phyloP scores from a whole-genome alignment of 2,888 invertebrate species.

The Nomada ruficornis region DNA sequence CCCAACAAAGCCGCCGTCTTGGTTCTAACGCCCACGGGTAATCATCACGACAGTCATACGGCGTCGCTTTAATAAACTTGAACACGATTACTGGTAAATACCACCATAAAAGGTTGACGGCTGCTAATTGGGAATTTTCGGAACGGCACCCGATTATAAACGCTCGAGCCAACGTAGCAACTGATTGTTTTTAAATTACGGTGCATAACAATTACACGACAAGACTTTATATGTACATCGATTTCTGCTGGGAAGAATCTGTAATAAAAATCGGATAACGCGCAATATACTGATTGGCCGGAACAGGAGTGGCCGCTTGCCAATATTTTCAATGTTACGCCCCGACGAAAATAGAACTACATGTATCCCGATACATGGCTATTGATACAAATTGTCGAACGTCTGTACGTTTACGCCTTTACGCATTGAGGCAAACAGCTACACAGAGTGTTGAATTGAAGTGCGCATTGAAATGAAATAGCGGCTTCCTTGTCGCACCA shows the following conservation, averaged over 20 bases:
- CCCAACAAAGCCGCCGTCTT: conserved; percentile 18
- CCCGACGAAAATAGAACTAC: conserved; percentile 41
- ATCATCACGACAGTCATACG: neutral
- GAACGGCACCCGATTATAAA: neutral
- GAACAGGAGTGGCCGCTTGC: conserved; percentile 42
- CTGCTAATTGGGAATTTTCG: neutral
- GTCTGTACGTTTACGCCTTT: neutral
- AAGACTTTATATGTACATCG: neutral
- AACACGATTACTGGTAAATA: neutral
- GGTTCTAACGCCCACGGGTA: conserved; percentile 12
- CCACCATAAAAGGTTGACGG: neutral
- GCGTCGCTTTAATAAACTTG: neutral
- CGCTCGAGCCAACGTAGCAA: neutral
- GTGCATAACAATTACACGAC: neutral
- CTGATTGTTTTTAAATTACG: neutral
- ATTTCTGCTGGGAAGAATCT: neutral
- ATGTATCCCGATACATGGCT: neutral
- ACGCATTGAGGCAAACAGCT: neutral
- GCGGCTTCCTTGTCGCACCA: conserved; percentile 32
- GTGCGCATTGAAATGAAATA: conserved; percentile 34
- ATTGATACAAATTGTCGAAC: conserved; percentile 17
- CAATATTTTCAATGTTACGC: conserved; percentile 50
- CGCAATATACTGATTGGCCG: conserved; percentile 9
- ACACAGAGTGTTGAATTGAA: conserved; percentile 35
- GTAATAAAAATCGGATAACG: conserved; percentile 6